These are phyloP conservation scores for Podiceps cristatus DNA, from an alignment of 2,113 vertebrate species.

Conservation along the genomic window DNA sequence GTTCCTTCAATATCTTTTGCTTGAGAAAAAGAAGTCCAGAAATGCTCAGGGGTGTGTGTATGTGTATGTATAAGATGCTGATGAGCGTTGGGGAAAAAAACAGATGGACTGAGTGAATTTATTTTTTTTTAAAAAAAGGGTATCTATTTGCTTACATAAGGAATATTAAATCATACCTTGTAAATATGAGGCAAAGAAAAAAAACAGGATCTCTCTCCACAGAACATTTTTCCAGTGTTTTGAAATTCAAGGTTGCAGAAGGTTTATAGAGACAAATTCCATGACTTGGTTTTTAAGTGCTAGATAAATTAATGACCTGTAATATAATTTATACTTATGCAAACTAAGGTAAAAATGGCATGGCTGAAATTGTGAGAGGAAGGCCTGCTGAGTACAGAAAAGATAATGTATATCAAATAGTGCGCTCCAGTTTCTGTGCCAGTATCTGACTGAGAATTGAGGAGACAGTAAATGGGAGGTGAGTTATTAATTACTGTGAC, in stretches of 20 bases:
- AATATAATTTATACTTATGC: not conserved
- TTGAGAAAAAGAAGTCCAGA: not conserved
- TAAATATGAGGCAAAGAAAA: not conserved
- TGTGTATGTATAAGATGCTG: not conserved
- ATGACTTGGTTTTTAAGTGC: not conserved
- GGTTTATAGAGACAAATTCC: not conserved
- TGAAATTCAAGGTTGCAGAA: not conserved
- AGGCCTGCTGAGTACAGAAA: not conserved
- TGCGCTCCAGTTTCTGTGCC: not conserved
- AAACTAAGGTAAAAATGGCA: not conserved
- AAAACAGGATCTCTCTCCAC: not conserved
- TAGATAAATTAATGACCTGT: not conserved
- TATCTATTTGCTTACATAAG: not conserved
- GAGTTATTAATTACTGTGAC: not conserved
- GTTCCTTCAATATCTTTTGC: not conserved
- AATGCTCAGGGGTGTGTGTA: not conserved
- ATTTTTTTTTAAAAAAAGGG: not conserved
- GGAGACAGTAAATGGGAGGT: not conserved
- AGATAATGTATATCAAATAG: not conserved
- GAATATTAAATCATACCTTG: not conserved
- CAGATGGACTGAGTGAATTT: not conserved
- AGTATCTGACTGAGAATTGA: not conserved
- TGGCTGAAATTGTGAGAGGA: not conserved
- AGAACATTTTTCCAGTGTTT: not conserved
- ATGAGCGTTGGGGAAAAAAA: not conserved